Evolutionary conservation across 2,113 vertebrate species (phyloP), one percentile per base, ranked within the genome.

Genomic region (Thomomys bottae): DNA sequence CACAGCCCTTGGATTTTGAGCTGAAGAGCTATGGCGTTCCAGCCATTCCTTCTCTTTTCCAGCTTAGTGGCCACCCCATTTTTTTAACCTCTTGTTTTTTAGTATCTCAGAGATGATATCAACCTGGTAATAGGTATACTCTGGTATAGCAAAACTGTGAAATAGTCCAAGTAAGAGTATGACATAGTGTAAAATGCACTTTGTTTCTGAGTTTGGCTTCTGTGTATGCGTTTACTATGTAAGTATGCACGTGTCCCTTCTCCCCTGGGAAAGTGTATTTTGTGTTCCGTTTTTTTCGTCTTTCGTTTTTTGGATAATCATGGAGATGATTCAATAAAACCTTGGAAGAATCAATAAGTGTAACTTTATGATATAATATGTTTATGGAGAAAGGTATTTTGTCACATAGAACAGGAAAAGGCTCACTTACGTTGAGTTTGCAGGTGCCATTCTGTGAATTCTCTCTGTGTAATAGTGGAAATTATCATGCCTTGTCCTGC

Each of bases 91-190:
- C 40, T 72, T n/a, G 6, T 94, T 57, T 70, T 30, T 20, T 32
- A 8, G 5, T 92, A 67, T 85, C 34, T 94, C 64, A 64, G 66
- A 91, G 59, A 92, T 85, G 59, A 6, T 64, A 45, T 76, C 79
- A 82, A 82, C 38, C 20, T 78, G n/a, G 36, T 26, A 34, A 34
- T 30, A 2, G 21, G 11, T n/a, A 1, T 77, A 61, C 32, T 80
- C 76, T 72, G 54, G 8, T 68, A 30, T 49, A 88, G 59, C 49
- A 91, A 93, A 88, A 83, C 93, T 96, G 96, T 96, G 94, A 95
- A 95, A 89, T 81, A 84, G 42, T 9, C 79, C 77, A 94, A 34
- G 63, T 80, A 36, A 84, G 14, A 90, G 32, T 75, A 76, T 77
- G 57, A 59, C 20, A 8, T 57, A n/a, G 40, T 59, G 30, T 70